Evolutionary conservation across 2,888 invertebrate species (phyloP).

Genomic region (Achlya flavicornis): DNA sequence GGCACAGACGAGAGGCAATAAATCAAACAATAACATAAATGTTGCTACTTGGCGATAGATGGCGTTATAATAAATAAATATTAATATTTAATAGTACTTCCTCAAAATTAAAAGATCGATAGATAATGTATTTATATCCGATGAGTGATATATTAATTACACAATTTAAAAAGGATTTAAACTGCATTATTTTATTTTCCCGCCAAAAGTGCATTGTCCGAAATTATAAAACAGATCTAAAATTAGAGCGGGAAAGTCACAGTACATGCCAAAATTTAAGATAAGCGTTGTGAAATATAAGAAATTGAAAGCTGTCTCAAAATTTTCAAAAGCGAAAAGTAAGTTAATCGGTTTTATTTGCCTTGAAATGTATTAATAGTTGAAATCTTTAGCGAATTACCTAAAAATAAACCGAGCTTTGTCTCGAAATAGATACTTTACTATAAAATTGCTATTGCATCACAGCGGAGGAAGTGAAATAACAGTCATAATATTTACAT

Average conservation of each 20-base stretch:
- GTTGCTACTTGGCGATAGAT: conserved; percentile 70
- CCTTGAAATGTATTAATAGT: conserved; percentile 17
- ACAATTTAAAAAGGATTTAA: not conserved
- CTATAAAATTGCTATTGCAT: conserved; percentile 79
- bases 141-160: too few relatives aligned
- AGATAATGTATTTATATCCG: not conserved
- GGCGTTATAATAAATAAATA: conserved; percentile 49
- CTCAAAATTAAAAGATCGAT: not conserved
- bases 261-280: conserved; percentile 4
- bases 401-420: conserved; percentile 68
- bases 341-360: not conserved
- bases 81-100: conserved; percentile 11
- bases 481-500: conserved; percentile 83
- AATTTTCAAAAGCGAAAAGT: not conserved
- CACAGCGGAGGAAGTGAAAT: conserved; percentile 83
- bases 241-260: conserved; percentile 1
- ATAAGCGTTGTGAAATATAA: not conserved
- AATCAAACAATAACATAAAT: conserved; percentile 45
- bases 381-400: conserved; percentile 37
- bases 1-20: conserved; percentile 54
- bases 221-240: not conserved
- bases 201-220: conserved; percentile 8
- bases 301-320: not conserved
- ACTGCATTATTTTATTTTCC: not conserved
- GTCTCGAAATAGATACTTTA: conserved; percentile 76